Evolutionary conservation across 2,888 invertebrate genomes (phyloP).

Genomic region (Copidosoma aretas): DNA sequence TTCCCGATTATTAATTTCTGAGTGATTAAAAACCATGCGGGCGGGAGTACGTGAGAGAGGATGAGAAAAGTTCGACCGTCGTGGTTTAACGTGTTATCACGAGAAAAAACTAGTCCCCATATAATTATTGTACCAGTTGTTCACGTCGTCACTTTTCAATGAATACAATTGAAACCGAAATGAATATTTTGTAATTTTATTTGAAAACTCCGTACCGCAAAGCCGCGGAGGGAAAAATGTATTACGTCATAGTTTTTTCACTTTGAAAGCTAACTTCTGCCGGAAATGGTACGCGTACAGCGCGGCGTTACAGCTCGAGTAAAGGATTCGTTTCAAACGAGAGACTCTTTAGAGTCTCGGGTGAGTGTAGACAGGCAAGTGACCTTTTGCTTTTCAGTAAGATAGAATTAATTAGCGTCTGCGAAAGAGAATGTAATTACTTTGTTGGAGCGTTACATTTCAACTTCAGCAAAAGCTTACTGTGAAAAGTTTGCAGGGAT

Average conservation of each 20-base stretch:
- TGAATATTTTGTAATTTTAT: too few species aligned
- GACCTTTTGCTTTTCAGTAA: too few species aligned
- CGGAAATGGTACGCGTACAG: slow-evolving; percentile 9
- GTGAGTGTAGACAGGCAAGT: background rate
- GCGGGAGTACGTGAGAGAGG: too few species aligned
- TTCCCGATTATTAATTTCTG: too few species aligned
- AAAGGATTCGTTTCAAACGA: background rate
- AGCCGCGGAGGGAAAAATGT: slow-evolving; percentile 1
- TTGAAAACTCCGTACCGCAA: background rate
- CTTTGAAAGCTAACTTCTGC: slow-evolving; percentile 19
- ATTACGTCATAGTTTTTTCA: slow-evolving; percentile 3
- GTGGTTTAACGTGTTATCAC: too few species aligned
- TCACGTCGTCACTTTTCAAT: too few species aligned
- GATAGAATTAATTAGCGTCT: too few species aligned
- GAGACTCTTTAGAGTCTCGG: background rate
- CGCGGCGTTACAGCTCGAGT: background rate
- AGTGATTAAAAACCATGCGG: too few species aligned
- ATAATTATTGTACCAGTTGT: too few species aligned
- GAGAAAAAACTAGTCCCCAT: too few species aligned
- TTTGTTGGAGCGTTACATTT: background rate
- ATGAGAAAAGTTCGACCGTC: too few species aligned
- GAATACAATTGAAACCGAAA: too few species aligned
- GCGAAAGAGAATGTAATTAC: background rate
- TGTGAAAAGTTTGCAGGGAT: background rate
- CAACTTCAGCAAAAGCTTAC: background rate